Evolutionary conservation across 2,113 vertebrate genomes (phyloP), one percentile per base, ranked within the genome.

Genomic region (Sphyrna mokarran): DNA sequence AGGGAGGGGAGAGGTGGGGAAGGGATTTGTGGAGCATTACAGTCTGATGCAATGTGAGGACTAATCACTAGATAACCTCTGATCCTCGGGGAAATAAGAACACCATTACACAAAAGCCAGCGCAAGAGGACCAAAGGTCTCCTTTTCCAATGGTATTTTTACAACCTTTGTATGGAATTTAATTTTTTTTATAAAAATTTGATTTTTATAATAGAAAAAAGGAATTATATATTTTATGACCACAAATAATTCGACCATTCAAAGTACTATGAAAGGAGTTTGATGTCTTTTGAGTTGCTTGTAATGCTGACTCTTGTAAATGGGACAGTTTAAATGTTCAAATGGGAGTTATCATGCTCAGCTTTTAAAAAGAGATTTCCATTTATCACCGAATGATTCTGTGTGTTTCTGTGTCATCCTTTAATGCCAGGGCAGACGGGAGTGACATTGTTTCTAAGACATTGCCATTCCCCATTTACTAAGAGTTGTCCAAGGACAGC

Each of bases 191-290:
- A 93, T 93, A 93, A 93, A 91, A 37, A 3, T 93, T 93, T 93
- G 89, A 93, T 93, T 93, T 91, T 93, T 93, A 68, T 93, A 93
- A 68, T 33, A 93, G n/a, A 83, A 76, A 29, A 54, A 93, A 93
- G 22, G 89, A 93, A 93, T 93, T 37, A 93, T 93, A 93, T 93
- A 93, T 93, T 93, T 93, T 93, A 83, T 93, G 61, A 7, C 33
- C 20, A n/a, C 61, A 23, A 66, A 22, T 20, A 0, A 29, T 40
- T 40, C 83, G 23, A 89, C 86, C 23, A 89, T 89, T 89, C 48
- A 54, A 54, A 90, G 13, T 90, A 61, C 40, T 63, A 58, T 33
- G 54, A 61, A 33, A 61, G 87, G 13, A 33, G 33, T 63, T 90
- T 61, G 23, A 63, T 83, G 37, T 33, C 87, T 90, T 63, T 54